Evolutionary conservation across 2,888 invertebrate genomes (phyloP), one percentile per base, ranked within the genome.

Genomic region (Girardia tigrina): DNA sequence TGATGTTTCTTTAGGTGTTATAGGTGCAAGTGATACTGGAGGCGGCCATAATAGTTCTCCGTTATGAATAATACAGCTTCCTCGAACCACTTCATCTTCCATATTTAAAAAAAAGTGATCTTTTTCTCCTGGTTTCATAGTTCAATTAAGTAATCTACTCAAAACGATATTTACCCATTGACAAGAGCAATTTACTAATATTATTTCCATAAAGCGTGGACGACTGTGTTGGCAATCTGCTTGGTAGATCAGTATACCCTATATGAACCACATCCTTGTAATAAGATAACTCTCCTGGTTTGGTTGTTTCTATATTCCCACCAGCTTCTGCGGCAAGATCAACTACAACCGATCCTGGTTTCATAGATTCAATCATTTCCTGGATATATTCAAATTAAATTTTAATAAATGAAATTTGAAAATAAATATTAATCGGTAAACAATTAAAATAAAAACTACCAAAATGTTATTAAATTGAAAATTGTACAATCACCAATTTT

Each of bases 141-240:
- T 36, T 36, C 12, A 36, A 16, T 36, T 16, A 36, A n/a, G 12
- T 4, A 77, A 28, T 28, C 0, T n/a, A 29, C n/a, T n/a, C n/a
- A 20, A 2, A 14, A 2, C 26, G 23, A n/a, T 74, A 81, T 84
- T 83, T 83, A 88, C 91, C 90, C 78, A 92, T 88, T 73, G 90
- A 90, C 0, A 92, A 85, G 8, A 92, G 85, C 80, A 92, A 89
- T 81, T 92, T 92, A 23, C 91, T 90, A 79, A 92, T 90, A 82
- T 92, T 92, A 83, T 92, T 92, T n/a, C 90, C 90, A 82, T 91
- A 92, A 26, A 92, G 86, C 0, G 90, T 90, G 28, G 90, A 90
- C 75, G 91, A 89, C 83, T 91, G 91, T 0, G 91, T 90, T 0
- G 92, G 91, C 82, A 92, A 87, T 74, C 91, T 87, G 80, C 90